Conservation (phyloP, 2,888 invertebrate genomes). For the Zygogramma bicolorata region DNA sequence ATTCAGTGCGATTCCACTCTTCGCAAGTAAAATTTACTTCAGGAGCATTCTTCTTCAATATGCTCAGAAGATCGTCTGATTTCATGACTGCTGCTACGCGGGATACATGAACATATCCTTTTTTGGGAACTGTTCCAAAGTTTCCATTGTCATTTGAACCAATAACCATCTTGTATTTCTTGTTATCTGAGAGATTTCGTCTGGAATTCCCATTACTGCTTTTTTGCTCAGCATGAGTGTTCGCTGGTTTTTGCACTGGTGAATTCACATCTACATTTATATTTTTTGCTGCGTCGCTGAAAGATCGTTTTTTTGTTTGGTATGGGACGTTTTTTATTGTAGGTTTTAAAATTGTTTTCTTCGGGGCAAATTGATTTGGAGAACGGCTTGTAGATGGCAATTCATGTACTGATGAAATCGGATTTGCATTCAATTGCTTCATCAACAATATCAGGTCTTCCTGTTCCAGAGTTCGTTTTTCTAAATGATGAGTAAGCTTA, state of each 20-base stretch:
- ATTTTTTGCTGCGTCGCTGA: too few relatives aligned
- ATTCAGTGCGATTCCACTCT: too few relatives aligned
- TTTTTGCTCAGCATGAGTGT: not conserved
- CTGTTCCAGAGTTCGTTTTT: too few relatives aligned
- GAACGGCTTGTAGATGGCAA: conserved; percentile 2
- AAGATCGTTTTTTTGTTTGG: not conserved
- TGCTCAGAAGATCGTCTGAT: not conserved
- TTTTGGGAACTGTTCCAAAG: not conserved
- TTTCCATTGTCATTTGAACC: not conserved
- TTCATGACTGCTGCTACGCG: not conserved
- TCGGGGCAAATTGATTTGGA: too few relatives aligned
- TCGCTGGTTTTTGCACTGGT: too few relatives aligned
- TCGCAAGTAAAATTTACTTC: too few relatives aligned
- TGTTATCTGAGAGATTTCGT: too few relatives aligned
- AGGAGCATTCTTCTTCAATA: too few relatives aligned
- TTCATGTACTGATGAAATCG: not conserved
- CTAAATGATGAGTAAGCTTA: not conserved
- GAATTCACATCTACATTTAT: too few relatives aligned
- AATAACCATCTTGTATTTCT: too few relatives aligned
- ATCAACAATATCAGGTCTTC: conserved; percentile 2
- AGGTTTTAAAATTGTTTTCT: too few relatives aligned
- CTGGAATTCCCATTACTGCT: not conserved
- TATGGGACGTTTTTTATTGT: too few relatives aligned
- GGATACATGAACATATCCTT: not conserved
- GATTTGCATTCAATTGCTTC: conserved; percentile 4